phyloP scores from a whole-genome alignment of 30 jellyfish, hydroid and myxozoan species.

The Calvadosia cruxmelitensis region DNA sequence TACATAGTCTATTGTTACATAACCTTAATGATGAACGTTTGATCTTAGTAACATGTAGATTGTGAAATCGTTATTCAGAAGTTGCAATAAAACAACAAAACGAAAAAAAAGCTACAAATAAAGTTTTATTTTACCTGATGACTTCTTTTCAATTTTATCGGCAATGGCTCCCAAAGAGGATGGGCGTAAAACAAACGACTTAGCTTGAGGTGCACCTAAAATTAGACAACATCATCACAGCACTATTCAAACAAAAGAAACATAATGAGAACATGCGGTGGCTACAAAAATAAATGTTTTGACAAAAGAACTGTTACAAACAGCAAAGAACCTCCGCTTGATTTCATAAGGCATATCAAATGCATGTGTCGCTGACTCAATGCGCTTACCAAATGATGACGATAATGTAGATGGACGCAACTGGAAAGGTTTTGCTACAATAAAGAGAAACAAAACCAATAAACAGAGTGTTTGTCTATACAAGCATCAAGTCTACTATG shows the following conservation, averaged over 20 bases:
- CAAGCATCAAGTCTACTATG: too few relatives aligned
- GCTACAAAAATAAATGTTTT: too few relatives aligned
- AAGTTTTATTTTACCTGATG: slow-evolving; percentile 6
- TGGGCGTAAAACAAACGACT: slow-evolving; percentile 58
- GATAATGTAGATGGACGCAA: slow-evolving; percentile 45
- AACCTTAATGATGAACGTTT: too few relatives aligned
- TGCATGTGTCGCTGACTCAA: background rate
- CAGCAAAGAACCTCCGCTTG: background rate
- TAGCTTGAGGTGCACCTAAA: slow-evolving; percentile 16
- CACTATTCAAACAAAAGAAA: too few relatives aligned
- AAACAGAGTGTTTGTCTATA: background rate
- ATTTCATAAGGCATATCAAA: too few relatives aligned
- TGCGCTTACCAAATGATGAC: slow-evolving; percentile 30
- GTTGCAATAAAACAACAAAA: background rate
- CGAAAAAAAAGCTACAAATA: background rate
- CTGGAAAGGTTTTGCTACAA: slow-evolving; percentile 35
- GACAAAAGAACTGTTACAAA: background rate
- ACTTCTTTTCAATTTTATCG: slow-evolving; percentile 35
- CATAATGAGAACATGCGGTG: too few relatives aligned
- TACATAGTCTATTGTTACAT: too few relatives aligned
- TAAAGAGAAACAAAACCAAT: background rate
- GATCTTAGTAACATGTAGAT: too few relatives aligned
- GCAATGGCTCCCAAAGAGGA: slow-evolving; percentile 88
- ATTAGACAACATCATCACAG: too few relatives aligned
- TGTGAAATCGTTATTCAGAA: too few relatives aligned